Evolutionary conservation across 2,113 vertebrate genomes (phyloP), one percentile per base, ranked within the genome.

Genomic region (Galemys pyrenaicus): DNA sequence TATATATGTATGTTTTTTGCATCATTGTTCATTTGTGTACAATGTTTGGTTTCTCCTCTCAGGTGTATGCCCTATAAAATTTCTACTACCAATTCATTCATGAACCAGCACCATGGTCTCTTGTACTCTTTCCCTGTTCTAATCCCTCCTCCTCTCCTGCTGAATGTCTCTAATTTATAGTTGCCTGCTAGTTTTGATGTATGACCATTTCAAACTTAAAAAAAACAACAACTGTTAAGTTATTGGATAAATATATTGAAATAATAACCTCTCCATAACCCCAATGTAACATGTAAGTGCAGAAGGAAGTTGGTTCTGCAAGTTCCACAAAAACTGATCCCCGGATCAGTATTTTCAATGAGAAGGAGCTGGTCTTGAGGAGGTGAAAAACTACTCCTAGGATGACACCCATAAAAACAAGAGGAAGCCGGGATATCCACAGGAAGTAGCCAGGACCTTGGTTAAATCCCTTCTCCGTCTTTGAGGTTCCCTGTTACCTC

Each of bases 181-280:
- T 11, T 9, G 46, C 46, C 46, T 49, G 6, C 12, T 49, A 49
- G 46, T 49, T 49, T 49, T 49, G 46, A 49, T 49, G 1, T 32
- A 80, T 46, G 39, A 74, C 26, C 49, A 58, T 37, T 73, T 91
- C 49, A 56, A 84, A 39, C 6, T 68, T 46, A 64, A 9, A 30
- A 49, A 56, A 35, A 24, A 67, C 26, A n/a, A n/a, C n/a, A n/a
- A n/a, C n/a, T 41, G 7, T 68, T 74, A 30, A 56, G 39, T 75
- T 87, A 28, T 49, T 83, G 75, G 39, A 70, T 44, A 24, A 87
- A 62, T 77, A 88, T 77, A 4, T 88, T 68, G 62, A 65, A 70
- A 19, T 24, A 92, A 11, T 70, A 70, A 62, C 60, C 74, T 32
- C 71, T 9, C 22, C 13, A 46, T 26, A 54, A 77, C 19, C 15